A percentile compares a stretch with the other conserved stretches of the same genome.
Conservation (phyloP, 2,797 vertebrate species). For the Aselliscus stoliczkanus region DNA sequence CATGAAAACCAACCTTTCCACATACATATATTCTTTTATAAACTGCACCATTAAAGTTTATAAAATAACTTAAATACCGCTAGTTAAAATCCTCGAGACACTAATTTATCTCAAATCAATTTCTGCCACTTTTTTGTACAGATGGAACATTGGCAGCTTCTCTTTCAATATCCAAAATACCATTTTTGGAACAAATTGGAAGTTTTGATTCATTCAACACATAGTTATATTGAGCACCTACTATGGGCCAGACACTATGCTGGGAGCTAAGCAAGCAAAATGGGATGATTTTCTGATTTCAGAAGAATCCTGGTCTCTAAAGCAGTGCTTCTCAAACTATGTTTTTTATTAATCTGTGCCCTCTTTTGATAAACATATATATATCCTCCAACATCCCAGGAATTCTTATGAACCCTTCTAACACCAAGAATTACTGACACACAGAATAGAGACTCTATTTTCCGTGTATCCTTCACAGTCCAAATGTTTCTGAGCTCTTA, state of each 20-base stretch:
- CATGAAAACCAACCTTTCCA: not conserved
- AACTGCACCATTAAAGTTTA: not conserved
- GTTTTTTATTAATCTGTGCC: not conserved
- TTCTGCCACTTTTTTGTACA: not conserved
- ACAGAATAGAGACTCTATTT: slow-evolving; percentile 19
- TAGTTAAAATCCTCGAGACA: not conserved
- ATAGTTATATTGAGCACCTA: slow-evolving; percentile 58
- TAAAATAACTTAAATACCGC: not conserved
- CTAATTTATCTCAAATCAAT: not conserved
- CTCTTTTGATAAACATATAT: not conserved
- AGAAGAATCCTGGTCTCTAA: slow-evolving; percentile 57
- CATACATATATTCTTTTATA: not conserved
- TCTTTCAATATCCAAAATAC: slow-evolving; percentile 20
- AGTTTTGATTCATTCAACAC: slow-evolving; percentile 73
- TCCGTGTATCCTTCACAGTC: slow-evolving; percentile 38
- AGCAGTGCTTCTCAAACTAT: slow-evolving; percentile 72
- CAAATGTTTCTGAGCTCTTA: slow-evolving; percentile 1
- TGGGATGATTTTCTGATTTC: slow-evolving; percentile 61
- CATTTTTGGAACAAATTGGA: slow-evolving; percentile 48
- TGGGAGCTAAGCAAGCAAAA: slow-evolving; percentile 60
- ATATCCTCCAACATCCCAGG: not conserved
- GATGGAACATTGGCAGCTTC: not conserved
- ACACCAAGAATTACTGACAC: not conserved
- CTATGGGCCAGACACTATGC: slow-evolving; percentile 40
- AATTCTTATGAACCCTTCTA: not conserved